Conservation (phyloP, 2,113 vertebrate species). For the Mobula hypostoma region DNA sequence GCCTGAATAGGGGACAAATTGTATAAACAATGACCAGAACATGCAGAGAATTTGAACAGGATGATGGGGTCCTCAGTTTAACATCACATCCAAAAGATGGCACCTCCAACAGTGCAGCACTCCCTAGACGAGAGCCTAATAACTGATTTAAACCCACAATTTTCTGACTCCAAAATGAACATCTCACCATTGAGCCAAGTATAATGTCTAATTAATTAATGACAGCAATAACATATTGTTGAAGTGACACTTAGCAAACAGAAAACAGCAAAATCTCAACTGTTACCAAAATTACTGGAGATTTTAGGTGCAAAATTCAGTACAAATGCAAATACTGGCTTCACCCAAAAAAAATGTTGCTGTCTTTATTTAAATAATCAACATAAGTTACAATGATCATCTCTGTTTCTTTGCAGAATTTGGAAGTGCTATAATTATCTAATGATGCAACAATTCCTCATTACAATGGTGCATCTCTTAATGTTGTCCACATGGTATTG, state of each 20-base stretch:
- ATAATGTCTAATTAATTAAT: neutral
- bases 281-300: neutral
- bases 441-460: no score
- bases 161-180: neutral
- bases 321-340: neutral
- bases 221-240: conserved; percentile 2
- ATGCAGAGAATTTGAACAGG: neutral
- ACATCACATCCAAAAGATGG: neutral
- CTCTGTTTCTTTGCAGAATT: no score
- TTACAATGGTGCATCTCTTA: no score
- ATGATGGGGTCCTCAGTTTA: neutral
- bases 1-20: neutral
- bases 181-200: neutral
- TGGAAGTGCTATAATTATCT: no score
- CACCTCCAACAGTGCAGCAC: neutral
- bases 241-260: neutral
- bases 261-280: neutral
- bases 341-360: no score
- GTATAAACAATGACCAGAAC: neutral
- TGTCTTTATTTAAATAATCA: neutral
- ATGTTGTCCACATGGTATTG: no score
- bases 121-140: neutral
- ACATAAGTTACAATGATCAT: no score
- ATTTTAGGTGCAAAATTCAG: neutral
- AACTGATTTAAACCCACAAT: neutral